Percentiles rank a stretch among this genome's conserved stretches.
phyloP scores from a whole-genome alignment of 2,113 vertebrate species.

The Serilophus lunatus region DNA sequence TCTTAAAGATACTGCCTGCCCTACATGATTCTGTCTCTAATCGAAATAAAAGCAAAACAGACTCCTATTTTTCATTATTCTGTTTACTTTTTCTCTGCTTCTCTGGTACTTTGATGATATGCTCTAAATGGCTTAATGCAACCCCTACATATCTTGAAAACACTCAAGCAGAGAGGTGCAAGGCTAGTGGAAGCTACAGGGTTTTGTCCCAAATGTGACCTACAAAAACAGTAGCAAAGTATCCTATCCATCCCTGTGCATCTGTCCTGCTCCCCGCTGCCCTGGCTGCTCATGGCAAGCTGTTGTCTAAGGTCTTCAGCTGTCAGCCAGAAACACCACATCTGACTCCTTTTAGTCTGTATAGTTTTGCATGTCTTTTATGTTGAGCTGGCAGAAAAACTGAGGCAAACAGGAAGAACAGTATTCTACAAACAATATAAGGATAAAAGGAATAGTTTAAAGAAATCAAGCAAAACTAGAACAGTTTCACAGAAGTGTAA shows the following conservation, averaged over 20 bases:
- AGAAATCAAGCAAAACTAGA: background rate
- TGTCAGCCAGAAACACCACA: background rate
- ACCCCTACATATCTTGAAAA: background rate
- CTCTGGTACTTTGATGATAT: background rate
- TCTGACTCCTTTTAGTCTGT: background rate
- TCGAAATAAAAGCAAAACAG: background rate
- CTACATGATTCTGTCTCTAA: background rate
- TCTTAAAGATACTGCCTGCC: background rate
- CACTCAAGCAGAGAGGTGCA: background rate
- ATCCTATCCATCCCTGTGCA: background rate
- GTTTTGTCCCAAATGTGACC: background rate
- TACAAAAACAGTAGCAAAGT: background rate
- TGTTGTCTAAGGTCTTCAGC: background rate
- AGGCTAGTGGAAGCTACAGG: background rate
- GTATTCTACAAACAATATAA: background rate
- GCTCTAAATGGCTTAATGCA: background rate
- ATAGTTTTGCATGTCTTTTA: background rate
- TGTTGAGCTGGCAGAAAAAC: background rate
- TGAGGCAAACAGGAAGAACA: background rate
- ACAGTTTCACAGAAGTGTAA: background rate
- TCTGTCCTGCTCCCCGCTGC: background rate
- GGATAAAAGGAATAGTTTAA: background rate
- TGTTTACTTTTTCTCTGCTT: background rate
- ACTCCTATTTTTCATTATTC: background rate
- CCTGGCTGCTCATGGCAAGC: background rate